Evolutionary conservation across 1,140 invertebrate genomes (phyloP).

Genomic region (Drosophila saltans): DNA sequence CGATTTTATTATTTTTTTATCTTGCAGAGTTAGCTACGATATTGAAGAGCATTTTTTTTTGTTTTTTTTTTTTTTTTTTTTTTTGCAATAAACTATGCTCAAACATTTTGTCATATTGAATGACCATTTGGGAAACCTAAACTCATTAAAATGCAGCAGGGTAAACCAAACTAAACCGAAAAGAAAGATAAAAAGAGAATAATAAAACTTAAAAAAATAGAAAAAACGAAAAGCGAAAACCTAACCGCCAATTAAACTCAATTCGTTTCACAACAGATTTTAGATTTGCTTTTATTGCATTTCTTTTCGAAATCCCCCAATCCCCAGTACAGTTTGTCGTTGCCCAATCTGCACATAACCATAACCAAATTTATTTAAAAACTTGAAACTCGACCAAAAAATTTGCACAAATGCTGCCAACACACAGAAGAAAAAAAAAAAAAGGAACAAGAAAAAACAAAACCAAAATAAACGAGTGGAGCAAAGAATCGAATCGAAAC

Average conservation of each 20-base stretch:
- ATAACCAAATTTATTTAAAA: constrained; percentile 73
- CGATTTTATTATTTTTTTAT: no score
- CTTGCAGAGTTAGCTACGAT: not conserved
- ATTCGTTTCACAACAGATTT: constrained; percentile 48
- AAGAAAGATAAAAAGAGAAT: not conserved
- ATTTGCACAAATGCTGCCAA: constrained; percentile 61
- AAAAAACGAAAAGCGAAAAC: constrained; percentile 11
- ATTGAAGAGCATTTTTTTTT: not conserved
- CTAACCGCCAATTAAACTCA: constrained; percentile 59
- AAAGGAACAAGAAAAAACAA: not conserved
- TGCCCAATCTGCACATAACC: constrained; percentile 35
- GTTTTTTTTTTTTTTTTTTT: not conserved
- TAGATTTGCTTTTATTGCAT: constrained; percentile 30
- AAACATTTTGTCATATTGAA: constrained; percentile 8
- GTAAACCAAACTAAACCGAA: not conserved
- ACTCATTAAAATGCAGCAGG: constrained; percentile 39
- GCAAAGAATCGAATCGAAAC: constrained; percentile 10
- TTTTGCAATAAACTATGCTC: not conserved
- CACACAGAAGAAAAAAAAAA: constrained; percentile 24
- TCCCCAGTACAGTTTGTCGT: not conserved
- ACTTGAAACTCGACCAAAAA: constrained; percentile 47
- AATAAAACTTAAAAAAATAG: not conserved
- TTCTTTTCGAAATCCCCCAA: not conserved
- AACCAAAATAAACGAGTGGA: not conserved
- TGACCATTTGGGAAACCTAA: constrained; percentile 19